These are phyloP conservation scores for Papilio xuthus DNA, from an alignment of 1,140 invertebrate species.

Conservation along the genomic window DNA sequence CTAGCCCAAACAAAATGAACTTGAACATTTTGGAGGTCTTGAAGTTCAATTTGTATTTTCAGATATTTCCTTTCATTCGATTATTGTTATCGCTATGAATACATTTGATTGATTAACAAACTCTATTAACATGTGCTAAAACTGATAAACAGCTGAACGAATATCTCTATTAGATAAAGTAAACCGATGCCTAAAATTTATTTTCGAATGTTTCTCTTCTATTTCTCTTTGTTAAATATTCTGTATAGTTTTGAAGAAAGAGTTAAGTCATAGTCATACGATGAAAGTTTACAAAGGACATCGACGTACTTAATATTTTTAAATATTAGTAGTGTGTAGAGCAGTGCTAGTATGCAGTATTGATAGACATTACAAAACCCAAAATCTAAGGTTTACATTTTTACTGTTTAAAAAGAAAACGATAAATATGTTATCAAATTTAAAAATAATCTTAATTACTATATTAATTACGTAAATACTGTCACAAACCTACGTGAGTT, in stretches of 20 bases:
- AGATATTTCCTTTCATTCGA: background rate
- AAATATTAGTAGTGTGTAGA: background rate
- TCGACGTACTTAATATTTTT: background rate
- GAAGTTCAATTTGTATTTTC: background rate
- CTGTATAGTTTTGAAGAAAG: too few relatives aligned
- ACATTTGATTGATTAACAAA: background rate
- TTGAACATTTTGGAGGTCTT: too few relatives aligned
- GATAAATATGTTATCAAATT: too few relatives aligned
- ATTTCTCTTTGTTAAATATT: too few relatives aligned
- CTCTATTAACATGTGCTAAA: background rate
- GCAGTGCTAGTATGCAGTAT: too few relatives aligned
- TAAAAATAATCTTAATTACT: too few relatives aligned
- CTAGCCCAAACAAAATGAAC: background rate
- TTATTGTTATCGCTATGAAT: background rate
- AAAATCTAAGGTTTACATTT: too few relatives aligned
- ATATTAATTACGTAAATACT: too few relatives aligned
- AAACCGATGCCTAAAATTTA: background rate
- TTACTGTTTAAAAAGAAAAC: too few relatives aligned
- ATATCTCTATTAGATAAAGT: background rate
- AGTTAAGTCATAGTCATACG: too few relatives aligned
- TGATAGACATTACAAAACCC: too few relatives aligned
- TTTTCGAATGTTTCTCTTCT: background rate
- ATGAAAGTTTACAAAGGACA: background rate
- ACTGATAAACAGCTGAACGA: background rate
- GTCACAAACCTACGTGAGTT: too few relatives aligned